These are phyloP conservation scores for Mesoclemmys tuberculata DNA, from an alignment of 2,113 vertebrate species.

Conservation along the genomic window DNA sequence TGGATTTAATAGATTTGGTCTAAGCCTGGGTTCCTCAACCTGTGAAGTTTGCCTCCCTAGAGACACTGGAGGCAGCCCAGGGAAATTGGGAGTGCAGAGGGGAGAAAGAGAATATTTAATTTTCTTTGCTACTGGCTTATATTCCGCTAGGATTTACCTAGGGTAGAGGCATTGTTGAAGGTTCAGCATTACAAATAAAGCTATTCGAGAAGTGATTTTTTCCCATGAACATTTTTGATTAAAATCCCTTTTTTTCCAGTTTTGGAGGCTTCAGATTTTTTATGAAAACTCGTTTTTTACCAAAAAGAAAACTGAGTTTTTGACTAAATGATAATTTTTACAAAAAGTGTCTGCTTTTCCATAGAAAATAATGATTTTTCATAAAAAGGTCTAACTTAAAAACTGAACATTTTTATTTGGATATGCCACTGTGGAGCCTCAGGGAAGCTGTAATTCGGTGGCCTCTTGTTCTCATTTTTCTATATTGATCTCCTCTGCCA, in stretches of 20 bases:
- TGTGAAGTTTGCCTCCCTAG: conserved; percentile 6
- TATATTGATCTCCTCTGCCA: not conserved
- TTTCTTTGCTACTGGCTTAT: conserved; percentile 56
- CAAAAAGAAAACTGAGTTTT: not conserved
- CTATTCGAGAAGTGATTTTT: not conserved
- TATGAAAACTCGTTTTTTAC: not conserved
- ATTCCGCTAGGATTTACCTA: conserved; percentile 58
- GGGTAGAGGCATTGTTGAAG: conserved; percentile 55
- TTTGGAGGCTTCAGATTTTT: not conserved
- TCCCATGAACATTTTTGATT: not conserved
- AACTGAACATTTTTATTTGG: not conserved
- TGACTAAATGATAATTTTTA: not conserved
- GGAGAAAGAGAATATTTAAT: conserved; percentile 37
- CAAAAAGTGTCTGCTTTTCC: not conserved
- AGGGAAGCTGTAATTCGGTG: not conserved
- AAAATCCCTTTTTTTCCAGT: not conserved
- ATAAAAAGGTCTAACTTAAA: not conserved
- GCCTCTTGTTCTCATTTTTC: not conserved
- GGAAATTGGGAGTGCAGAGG: conserved; percentile 27
- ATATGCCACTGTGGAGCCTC: not conserved
- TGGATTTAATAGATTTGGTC: not conserved
- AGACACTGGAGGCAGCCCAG: conserved; percentile 56
- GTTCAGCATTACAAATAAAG: not conserved
- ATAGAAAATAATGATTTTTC: not conserved
- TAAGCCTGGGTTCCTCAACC: not conserved